phyloP scores from a whole-genome alignment of 92 coral and sea anemone species.

The Chrysogorgia sp. region DNA sequence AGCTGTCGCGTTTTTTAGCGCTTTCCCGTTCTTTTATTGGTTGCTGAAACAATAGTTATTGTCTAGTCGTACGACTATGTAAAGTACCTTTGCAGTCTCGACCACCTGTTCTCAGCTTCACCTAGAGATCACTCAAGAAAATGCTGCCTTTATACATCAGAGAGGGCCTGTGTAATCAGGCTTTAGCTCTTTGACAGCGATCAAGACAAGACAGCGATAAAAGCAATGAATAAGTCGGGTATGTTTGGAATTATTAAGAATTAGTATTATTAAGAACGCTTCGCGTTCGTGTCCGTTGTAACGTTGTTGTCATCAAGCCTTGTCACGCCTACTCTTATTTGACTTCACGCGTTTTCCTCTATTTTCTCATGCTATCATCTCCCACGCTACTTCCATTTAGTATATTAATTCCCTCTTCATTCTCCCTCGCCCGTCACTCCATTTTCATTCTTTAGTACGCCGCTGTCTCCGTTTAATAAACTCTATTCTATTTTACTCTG shows the following conservation, averaged over 20 bases:
- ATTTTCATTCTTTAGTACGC: too few species aligned
- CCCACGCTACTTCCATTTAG: not conserved
- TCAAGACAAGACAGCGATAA: not conserved
- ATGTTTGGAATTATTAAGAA: not conserved
- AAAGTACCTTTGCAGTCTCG: constrained; percentile 15
- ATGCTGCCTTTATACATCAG: not conserved
- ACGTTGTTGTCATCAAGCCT: not conserved
- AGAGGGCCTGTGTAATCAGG: not conserved
- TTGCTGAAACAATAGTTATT: constrained; percentile 22
- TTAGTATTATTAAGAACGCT: not conserved
- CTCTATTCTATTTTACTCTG: too few species aligned
- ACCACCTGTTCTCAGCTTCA: constrained; percentile 44
- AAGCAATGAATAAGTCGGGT: not conserved
- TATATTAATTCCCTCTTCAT: too few species aligned
- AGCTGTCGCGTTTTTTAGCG: not conserved
- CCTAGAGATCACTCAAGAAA: not conserved
- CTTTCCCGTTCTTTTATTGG: constrained; percentile 15
- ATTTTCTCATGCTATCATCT: not conserved
- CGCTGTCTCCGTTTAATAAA: too few species aligned
- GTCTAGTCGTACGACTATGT: constrained; percentile 33
- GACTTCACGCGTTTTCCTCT: not conserved
- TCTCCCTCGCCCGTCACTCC: too few species aligned
- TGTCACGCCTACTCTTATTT: constrained; percentile 11
- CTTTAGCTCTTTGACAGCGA: not conserved
- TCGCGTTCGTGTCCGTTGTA: not conserved